These are phyloP conservation scores for Lymantria monacha DNA, from an alignment of 2,888 invertebrate species.

Conservation along the genomic window DNA sequence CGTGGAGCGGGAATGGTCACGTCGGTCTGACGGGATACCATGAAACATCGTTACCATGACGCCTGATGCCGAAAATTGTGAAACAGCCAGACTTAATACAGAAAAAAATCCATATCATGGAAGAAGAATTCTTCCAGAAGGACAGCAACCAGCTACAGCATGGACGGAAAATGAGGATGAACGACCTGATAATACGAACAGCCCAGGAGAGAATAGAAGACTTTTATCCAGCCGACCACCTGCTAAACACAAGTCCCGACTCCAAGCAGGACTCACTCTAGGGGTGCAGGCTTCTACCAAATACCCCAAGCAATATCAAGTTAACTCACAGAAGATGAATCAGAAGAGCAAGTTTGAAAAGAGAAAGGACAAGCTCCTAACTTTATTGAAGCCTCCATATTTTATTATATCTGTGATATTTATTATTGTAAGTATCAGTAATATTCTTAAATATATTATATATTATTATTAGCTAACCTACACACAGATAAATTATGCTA, in stretches of 20 bases:
- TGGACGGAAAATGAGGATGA: constrained; percentile 62
- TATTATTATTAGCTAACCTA: too few species aligned
- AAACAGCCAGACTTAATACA: constrained; percentile 46
- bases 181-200: constrained; percentile 27
- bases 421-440: constrained; percentile 57
- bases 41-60: constrained; percentile 41
- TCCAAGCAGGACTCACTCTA: constrained; percentile 61
- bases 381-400: constrained; percentile 63
- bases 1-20: constrained; percentile 5
- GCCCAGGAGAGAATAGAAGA: constrained; percentile 58
- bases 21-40: constrained; percentile 17
- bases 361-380: constrained; percentile 56
- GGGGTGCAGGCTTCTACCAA: constrained; percentile 42
- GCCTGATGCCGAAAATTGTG: constrained; percentile 56
- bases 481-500: too few species aligned
- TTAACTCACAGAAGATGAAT: constrained; percentile 29
- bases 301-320: constrained; percentile 38
- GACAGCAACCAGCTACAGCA: constrained; percentile 47
- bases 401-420: constrained; percentile 67
- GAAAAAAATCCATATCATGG: constrained; percentile 43
- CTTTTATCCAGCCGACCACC: constrained; percentile 43
- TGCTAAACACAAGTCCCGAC: constrained; percentile 38
- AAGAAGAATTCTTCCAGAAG: constrained; percentile 49
- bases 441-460: neutral
- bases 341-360: constrained; percentile 58